Base-by-base conservation (phyloP, 2,888 invertebrate genomes). In the Polia nebulosa region DNA sequence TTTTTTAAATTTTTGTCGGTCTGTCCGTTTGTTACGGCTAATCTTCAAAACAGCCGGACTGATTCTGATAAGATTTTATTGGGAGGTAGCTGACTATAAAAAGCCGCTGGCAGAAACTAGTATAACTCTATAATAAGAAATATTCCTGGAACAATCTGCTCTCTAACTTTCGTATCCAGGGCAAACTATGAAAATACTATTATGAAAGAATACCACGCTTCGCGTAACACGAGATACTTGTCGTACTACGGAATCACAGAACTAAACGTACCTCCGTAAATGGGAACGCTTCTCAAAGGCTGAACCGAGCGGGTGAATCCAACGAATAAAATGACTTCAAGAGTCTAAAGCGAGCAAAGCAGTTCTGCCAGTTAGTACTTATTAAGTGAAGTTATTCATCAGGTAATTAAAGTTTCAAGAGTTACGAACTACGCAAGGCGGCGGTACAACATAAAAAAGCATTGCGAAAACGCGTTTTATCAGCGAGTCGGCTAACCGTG, bases 381-480 rank as follows among this genome's bases (percentile, higher is more conserved):
- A 45, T 11, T 27, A 41, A 58, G 25, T 29, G 25, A 51, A 41
- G 6, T 44, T 25, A 45, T 44, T 8, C 8, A 5, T 9, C 9
- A 11, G 27, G 22, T 39, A 45, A 55, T 44, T 51, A 49, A 47
- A 29, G n/a, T 49, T 27, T 70, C 1, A 44, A 25, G 34, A 44
- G 44, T 27, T 20, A 47, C 1, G 3, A n/a, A 27, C 25, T 25
- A 34, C 22, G 22, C 47, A 62, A 59, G 4, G 11, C 15, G 13
- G 11, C 20, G 44, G 20, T 9, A 15, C 2, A 44, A 22, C 44
- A 44, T 44, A 32, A 59, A 70, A 49, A 15, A 49, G 2, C 29
- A 55, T 74, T 69, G 56, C 58, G 52, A 65, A 62, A 60, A 72
- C 70, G n/a, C 53, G 69, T 60, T 65, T 22, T 70, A 68, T 62